A percentile compares a stretch with the other conserved stretches of the same genome.
These are phyloP conservation scores for Rousettus leschenaultii DNA, from an alignment of 2,113 vertebrate genomes.

Conservation along the genomic window DNA sequence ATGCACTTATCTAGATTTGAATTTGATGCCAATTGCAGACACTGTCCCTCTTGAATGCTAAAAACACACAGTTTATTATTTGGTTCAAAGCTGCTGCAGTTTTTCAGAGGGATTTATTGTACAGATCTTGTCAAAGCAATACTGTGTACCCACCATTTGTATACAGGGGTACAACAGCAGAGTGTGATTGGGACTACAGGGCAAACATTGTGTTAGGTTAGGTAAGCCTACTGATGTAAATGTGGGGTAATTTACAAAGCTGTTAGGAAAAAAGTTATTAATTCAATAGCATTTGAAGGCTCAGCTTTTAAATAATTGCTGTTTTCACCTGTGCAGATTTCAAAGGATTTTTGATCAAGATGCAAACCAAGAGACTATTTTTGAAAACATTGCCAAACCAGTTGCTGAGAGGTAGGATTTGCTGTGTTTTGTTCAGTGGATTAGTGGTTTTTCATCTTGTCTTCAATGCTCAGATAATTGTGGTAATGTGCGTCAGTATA, in stretches of 20 bases:
- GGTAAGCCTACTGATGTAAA: slow-evolving; percentile 81
- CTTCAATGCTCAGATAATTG: slow-evolving; percentile 5
- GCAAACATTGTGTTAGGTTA: slow-evolving; percentile 82
- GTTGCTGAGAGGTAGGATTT: slow-evolving; percentile 94
- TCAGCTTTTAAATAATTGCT: slow-evolving; percentile 68
- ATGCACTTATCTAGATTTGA: slow-evolving; percentile 76
- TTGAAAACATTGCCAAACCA: slow-evolving; percentile 93
- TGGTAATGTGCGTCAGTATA: background rate
- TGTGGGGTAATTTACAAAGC: slow-evolving; percentile 67
- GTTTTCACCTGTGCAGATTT: slow-evolving; percentile 89
- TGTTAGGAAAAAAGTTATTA: slow-evolving; percentile 67
- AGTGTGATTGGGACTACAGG: slow-evolving; percentile 78
- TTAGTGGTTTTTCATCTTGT: slow-evolving; percentile 44
- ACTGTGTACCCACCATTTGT: slow-evolving; percentile 80
- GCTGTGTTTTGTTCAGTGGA: slow-evolving; percentile 42
- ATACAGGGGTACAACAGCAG: slow-evolving; percentile 72
- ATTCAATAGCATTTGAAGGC: slow-evolving; percentile 75
- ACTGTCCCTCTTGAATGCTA: slow-evolving; percentile 77
- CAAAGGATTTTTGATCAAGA: slow-evolving; percentile 94
- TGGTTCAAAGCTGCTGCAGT: slow-evolving; percentile 72
- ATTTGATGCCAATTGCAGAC: slow-evolving; percentile 75
- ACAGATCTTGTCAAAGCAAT: slow-evolving; percentile 82
- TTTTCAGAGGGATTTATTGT: slow-evolving; percentile 83
- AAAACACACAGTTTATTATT: slow-evolving; percentile 76
- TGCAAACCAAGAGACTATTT: slow-evolving; percentile 92